Conservation (phyloP, 2,888 invertebrate species). For the Tethea ocularis region DNA sequence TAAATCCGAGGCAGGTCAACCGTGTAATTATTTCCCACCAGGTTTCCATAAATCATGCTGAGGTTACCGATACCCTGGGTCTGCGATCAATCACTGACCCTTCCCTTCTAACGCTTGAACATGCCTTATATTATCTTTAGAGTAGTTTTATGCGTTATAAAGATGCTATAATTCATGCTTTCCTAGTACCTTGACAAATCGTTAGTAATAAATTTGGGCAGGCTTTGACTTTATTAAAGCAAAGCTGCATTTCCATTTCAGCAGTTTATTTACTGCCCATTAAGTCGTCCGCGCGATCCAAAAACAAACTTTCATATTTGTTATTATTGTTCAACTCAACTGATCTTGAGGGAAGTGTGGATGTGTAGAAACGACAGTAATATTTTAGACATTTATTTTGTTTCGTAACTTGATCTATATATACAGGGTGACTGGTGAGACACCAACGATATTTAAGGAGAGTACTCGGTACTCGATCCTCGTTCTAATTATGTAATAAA, state of each 20-base stretch:
- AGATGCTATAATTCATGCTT: conserved; percentile 11
- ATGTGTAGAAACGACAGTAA: no score
- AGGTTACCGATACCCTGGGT: conserved; percentile 38
- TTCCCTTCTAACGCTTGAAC: conserved; percentile 16
- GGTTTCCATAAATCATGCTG: conserved; percentile 44
- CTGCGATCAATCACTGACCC: conserved; percentile 51
- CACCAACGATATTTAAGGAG: no score
- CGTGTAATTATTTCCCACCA: conserved; percentile 47
- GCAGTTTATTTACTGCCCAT: no score
- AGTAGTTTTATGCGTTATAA: conserved; percentile 35
- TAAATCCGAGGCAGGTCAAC: conserved; percentile 29
- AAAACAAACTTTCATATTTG: no score
- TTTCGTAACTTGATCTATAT: no score
- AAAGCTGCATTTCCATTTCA: not conserved
- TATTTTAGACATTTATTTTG: no score
- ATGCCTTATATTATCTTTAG: conserved; percentile 37
- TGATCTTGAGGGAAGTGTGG: no score
- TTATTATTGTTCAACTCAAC: no score
- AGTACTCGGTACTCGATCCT: no score
- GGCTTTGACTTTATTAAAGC: not conserved
- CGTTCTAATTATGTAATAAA: no score
- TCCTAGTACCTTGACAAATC: not conserved
- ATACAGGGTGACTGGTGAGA: no score
- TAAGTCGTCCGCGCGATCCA: no score
- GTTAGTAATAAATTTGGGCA: not conserved